Conservation (phyloP, 2,797 vertebrate genomes). For the Arrhamphus sclerolepis region DNA sequence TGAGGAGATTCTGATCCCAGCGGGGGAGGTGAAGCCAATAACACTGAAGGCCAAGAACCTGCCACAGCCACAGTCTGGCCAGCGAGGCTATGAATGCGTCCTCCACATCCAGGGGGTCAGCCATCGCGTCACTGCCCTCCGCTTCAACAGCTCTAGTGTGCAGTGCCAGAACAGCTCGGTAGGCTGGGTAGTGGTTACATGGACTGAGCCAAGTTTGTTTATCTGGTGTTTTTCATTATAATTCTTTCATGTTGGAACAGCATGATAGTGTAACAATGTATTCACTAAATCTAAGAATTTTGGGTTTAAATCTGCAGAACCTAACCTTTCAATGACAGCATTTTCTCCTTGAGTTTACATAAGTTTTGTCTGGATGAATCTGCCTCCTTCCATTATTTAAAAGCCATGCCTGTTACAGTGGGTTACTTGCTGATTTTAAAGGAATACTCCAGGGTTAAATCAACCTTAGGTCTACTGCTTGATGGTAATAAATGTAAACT, state of each 20-base stretch:
- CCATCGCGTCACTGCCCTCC: constrained; percentile 93
- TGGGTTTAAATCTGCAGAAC: too few species aligned
- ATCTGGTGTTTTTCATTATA: not conserved
- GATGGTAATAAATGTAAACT: too few species aligned
- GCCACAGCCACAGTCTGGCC: constrained; percentile 97
- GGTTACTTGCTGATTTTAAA: too few species aligned
- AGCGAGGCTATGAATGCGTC: constrained; percentile 95
- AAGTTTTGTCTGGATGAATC: too few species aligned
- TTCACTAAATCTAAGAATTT: too few species aligned
- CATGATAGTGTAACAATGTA: too few species aligned
- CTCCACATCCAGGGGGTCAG: constrained; percentile 91
- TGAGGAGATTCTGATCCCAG: constrained; percentile 94
- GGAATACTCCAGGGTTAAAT: too few species aligned
- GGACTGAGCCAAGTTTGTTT: not conserved
- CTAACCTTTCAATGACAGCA: too few species aligned
- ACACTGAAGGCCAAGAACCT: constrained; percentile 95
- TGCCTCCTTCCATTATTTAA: too few species aligned
- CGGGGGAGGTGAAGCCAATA: constrained; percentile 96
- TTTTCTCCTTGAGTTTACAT: too few species aligned
- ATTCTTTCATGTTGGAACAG: not conserved
- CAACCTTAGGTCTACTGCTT: too few species aligned
- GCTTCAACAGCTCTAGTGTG: constrained; percentile 99
- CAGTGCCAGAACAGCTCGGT: constrained; percentile 99
- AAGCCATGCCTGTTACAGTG: too few species aligned
- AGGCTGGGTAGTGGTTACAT: constrained; percentile 42